A percentile compares a stretch with the other conserved stretches of the same genome.
These are phyloP conservation scores for Troilus luridus DNA, from an alignment of 2,888 invertebrate species.

Conservation along the genomic window DNA sequence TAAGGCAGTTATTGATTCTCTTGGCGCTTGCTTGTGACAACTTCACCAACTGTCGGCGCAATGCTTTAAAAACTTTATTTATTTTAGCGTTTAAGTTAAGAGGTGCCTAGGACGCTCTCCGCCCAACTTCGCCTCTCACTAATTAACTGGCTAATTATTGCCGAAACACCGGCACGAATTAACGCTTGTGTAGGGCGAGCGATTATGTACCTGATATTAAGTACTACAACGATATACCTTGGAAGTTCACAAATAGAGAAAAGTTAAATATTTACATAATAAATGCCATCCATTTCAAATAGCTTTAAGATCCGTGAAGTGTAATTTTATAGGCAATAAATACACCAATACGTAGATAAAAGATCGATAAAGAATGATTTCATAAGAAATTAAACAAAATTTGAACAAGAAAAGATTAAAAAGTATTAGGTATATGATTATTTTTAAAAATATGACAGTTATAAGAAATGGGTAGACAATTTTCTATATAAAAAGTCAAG, in stretches of 20 bases:
- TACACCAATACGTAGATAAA: too few species aligned
- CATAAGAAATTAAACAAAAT: too few species aligned
- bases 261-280: too few species aligned
- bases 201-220: neutral
- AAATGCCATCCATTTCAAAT: too few species aligned
- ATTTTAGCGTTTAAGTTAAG: neutral
- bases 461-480: too few species aligned
- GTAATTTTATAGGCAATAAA: too few species aligned
- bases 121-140: neutral
- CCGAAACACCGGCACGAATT: neutral
- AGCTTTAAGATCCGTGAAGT: too few species aligned
- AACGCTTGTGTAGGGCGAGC: neutral
- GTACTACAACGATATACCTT: neutral
- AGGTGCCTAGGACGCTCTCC: neutral
- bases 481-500: too few species aligned
- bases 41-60: neutral
- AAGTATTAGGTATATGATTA: too few species aligned
- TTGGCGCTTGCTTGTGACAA: neutral
- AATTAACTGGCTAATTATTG: neutral
- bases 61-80: slow-evolving; percentile 4
- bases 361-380: too few species aligned
- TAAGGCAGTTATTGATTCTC: neutral
- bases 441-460: too few species aligned
- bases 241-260: neutral
- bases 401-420: too few species aligned